Evolutionary conservation across 1,140 invertebrate genomes (phyloP).

Genomic region (Zelostemma sp.): DNA sequence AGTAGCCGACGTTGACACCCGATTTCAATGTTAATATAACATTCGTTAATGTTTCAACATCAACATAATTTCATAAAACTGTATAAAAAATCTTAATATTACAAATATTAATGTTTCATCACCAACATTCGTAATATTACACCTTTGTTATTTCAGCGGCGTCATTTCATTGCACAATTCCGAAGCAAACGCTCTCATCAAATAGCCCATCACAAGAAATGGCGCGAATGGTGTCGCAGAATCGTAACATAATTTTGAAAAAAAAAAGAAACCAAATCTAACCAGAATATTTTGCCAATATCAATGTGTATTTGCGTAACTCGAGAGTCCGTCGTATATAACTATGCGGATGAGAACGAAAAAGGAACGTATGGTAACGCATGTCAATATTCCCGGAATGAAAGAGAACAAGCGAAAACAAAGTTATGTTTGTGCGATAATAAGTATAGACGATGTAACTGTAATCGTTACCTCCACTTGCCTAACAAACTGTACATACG

Average conservation of each 20-base stretch:
- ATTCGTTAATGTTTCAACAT: conserved; percentile 2
- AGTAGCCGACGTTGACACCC: not conserved
- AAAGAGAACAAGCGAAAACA: not conserved
- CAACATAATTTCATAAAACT: not conserved
- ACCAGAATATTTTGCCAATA: not conserved
- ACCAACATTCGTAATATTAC: conserved; percentile 4
- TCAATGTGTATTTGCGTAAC: not conserved
- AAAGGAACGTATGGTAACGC: not conserved
- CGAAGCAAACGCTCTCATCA: no score
- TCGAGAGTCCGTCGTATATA: not conserved
- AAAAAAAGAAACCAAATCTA: no score
- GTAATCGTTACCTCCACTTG: conserved; percentile 2
- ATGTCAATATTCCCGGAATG: not conserved
- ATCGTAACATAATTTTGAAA: not conserved
- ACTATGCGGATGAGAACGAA: not conserved
- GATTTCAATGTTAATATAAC: not conserved
- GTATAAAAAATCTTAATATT: conserved; percentile 2
- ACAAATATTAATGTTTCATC: not conserved
- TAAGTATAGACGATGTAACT: not conserved
- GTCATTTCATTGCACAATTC: not conserved
- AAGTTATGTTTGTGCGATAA: conserved; percentile 5
- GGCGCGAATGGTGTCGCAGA: not conserved
- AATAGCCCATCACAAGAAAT: not conserved
- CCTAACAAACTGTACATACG: conserved; percentile 2
- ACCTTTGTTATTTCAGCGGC: not conserved